Evolutionary conservation across 2,888 invertebrate genomes (phyloP), one percentile per base, ranked within the genome.

Genomic region (Diogma glabrata): DNA sequence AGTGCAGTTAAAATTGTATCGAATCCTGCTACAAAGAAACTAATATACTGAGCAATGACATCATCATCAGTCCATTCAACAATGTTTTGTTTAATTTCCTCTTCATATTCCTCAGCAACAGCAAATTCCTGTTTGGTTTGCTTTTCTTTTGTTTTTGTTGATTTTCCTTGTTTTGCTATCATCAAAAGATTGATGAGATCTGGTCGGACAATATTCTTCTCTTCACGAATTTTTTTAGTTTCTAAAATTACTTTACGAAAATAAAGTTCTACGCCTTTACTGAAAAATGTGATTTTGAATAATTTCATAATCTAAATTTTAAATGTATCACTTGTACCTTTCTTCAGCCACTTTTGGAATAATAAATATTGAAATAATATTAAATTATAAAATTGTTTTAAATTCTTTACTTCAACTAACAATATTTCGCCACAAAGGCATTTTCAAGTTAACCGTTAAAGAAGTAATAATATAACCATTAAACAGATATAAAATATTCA

Each of bases 21-120:
- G 22, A 76, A 78, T 1, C 78, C 78, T 17, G 75, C 78, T 22
- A 76, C 61, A 58, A 78, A 75, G 63, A 78, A 78, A 0, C 77
- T 52, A 5, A 76, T 67, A 14, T 72, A 73, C 63, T 80, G 79
- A 0, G 78, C 75, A 1, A 76, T 72, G 12, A 80, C 67, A 51
- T 78, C 78, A 1, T 72, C 69, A 54, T 78, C 75, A 7, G 57
- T 62, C 67, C 69, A 67, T 22, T 9, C n/a, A 23, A 24, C 14
- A 14, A 7, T 14, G 6, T 24, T 19, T 16, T 24, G 5, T n/a
- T n/a, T 3, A 7, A 30, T 19, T 17, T 17, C 24, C 47, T 47
- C 12, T 10, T 30, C 5, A 28, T 17, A 7, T 26, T 46, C 46
- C 1, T 46, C 23, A 10, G 24, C 10, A 3, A 24, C 24, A 23